Evolutionary conservation across 1,140 invertebrate species (phyloP).

Genomic region (Lordiphosa stackelbergi): DNA sequence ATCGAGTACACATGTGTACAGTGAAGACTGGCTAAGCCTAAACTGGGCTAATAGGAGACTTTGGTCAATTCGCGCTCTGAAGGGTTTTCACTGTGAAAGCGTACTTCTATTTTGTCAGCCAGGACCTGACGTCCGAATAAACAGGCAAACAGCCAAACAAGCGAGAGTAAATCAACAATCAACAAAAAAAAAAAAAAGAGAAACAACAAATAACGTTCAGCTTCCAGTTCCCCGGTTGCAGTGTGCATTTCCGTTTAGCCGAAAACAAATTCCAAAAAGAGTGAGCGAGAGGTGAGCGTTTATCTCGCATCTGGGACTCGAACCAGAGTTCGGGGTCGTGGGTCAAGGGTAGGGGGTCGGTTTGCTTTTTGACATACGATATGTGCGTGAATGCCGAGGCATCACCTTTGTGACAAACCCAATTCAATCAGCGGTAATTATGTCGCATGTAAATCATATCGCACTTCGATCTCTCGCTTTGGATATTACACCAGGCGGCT

Average conservation of each 20-base stretch:
- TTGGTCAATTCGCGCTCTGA: too few relatives aligned
- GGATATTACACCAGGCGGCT: not conserved
- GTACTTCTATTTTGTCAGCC: constrained; percentile 12
- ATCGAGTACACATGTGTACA: too few relatives aligned
- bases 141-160: constrained; percentile 38
- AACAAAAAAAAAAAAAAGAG: not conserved
- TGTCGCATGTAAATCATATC: constrained; percentile 52
- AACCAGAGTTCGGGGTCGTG: constrained; percentile 4
- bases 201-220: constrained; percentile 1
- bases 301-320: constrained; percentile 23
- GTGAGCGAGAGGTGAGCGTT: not conserved
- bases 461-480: constrained; percentile 20
- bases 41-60: too few relatives aligned
- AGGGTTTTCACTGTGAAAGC: not conserved
- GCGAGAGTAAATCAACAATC: constrained; percentile 38
- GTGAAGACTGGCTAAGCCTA: too few relatives aligned
- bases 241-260: constrained; percentile 41
- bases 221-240: constrained; percentile 14
- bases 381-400: constrained; percentile 17
- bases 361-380: constrained; percentile 53
- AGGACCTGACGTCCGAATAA: constrained; percentile 40
- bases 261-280: constrained; percentile 7
- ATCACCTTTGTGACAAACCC: constrained; percentile 50
- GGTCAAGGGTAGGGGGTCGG: constrained; percentile 2
- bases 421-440: constrained; percentile 70